A percentile compares a stretch with the other conserved stretches of the same genome.
Conservation (phyloP, 2,797 vertebrate species). For the Trachops cirrhosus region DNA sequence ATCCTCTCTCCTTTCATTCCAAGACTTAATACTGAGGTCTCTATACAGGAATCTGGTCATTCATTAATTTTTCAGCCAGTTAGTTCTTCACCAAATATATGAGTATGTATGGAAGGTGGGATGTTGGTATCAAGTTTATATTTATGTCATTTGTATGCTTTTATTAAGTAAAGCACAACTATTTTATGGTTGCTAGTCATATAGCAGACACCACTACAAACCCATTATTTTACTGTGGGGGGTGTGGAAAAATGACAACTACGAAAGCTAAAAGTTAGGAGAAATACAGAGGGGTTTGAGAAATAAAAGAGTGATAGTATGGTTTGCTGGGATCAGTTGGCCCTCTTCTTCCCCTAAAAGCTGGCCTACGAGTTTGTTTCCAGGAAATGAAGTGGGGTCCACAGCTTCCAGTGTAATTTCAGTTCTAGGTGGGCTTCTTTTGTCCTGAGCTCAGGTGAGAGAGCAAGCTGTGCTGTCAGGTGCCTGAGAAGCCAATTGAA, state of each 20-base stretch:
- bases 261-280: background rate
- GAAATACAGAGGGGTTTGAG: background rate
- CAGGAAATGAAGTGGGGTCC: background rate
- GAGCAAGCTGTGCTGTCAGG: background rate
- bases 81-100: background rate
- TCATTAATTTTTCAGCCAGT: background rate
- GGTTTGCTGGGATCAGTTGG: background rate
- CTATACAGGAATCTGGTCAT: background rate
- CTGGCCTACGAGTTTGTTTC: background rate
- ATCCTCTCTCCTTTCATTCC: background rate
- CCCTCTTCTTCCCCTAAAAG: background rate
- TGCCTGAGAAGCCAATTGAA: background rate
- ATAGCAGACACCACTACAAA: background rate
- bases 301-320: background rate
- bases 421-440: background rate
- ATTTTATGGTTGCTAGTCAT: background rate
- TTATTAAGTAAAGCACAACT: background rate
- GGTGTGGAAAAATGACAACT: background rate
- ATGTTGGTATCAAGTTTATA: background rate
- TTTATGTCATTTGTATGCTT: background rate
- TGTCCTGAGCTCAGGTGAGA: background rate
- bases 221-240: background rate
- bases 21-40: background rate
- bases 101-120: background rate
- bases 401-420: background rate